Conservation (phyloP, 2,113 vertebrate genomes). For the Gallinago paraguaiae region DNA sequence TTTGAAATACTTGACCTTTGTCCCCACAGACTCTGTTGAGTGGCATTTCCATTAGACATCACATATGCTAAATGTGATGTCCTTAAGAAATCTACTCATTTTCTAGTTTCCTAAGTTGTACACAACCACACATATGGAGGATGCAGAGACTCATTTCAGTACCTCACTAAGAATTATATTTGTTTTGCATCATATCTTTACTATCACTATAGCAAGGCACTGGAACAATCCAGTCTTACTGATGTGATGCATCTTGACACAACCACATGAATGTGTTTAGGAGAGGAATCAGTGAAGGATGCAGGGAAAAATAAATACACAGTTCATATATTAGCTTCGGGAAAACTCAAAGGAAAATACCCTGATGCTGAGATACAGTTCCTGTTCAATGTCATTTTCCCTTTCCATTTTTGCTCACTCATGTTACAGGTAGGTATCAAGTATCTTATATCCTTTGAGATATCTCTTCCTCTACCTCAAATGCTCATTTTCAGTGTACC, state of each 20-base stretch:
- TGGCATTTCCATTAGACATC: not conserved
- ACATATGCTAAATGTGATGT: not conserved
- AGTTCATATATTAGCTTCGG: not conserved
- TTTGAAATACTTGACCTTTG: not conserved
- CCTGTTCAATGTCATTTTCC: not conserved
- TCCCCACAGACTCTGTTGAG: not conserved
- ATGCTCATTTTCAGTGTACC: not conserved
- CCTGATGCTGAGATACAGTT: not conserved
- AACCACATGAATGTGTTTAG: not conserved
- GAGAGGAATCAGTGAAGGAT: not conserved
- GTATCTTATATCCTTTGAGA: not conserved
- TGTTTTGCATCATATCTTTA: not conserved
- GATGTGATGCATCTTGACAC: not conserved
- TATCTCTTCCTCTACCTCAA: not conserved
- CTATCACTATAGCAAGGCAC: not conserved
- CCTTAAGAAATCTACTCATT: not conserved
- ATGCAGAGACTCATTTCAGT: not conserved
- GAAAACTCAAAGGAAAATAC: not conserved
- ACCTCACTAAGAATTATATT: not conserved
- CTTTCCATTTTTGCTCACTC: not conserved
- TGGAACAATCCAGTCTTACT: not conserved
- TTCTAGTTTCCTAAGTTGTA: not conserved
- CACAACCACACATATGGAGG: not conserved
- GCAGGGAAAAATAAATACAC: not conserved
- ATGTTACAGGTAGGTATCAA: not conserved